phyloP scores from a whole-genome alignment of 1,140 invertebrate species.

The Gryllus bimaculatus region DNA sequence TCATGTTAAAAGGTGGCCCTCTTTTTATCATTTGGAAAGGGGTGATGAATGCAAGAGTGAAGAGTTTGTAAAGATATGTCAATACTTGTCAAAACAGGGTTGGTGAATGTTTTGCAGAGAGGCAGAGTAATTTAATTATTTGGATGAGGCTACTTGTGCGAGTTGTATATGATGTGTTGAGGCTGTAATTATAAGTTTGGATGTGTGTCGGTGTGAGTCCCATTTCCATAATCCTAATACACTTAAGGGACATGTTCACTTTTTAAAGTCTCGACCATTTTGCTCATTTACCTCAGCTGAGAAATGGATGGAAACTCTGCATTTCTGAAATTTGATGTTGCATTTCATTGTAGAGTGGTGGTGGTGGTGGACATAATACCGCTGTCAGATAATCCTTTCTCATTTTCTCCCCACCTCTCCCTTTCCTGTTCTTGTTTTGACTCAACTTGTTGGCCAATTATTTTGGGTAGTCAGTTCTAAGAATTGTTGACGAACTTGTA shows the following conservation, averaged over 20 bases:
- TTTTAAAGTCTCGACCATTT: neutral
- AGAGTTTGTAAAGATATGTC: neutral
- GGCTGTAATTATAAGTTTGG: neutral
- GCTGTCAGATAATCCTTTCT: too few relatives aligned
- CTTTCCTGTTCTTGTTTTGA: too few relatives aligned
- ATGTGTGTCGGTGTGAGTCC: neutral
- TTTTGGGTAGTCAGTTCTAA: too few relatives aligned
- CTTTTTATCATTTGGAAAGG: neutral
- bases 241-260: neutral
- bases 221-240: too few relatives aligned
- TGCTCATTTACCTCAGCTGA: neutral
- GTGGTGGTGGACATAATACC: too few relatives aligned
- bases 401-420: too few relatives aligned
- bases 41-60: neutral
- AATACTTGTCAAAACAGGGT: neutral
- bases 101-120: neutral
- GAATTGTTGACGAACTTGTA: too few relatives aligned
- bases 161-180: slow-evolving; percentile 1
- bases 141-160: neutral
- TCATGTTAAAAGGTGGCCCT: too few relatives aligned
- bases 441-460: too few relatives aligned
- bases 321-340: slow-evolving; percentile 7
- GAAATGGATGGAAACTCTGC: neutral
- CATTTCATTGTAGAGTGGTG: neutral
- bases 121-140: neutral